Conservation (phyloP, 2,888 invertebrate genomes). For the Drosophila melanosoma region DNA sequence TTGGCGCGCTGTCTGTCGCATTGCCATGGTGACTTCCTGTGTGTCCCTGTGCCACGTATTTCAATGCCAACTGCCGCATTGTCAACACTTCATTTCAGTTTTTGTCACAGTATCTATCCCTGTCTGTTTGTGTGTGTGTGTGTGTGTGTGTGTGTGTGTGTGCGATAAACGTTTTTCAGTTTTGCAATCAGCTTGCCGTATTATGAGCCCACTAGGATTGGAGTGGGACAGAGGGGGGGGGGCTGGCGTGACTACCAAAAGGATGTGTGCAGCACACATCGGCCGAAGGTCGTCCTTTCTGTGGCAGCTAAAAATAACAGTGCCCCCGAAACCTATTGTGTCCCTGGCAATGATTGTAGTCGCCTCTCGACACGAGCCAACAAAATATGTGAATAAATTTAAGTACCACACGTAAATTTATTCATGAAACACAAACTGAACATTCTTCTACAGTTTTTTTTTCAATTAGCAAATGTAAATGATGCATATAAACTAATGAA, state of each 20-base stretch:
- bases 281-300: slow-evolving; percentile 53
- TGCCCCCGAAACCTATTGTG: slow-evolving; percentile 51
- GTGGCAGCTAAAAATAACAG: slow-evolving; percentile 49
- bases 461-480: slow-evolving; percentile 1
- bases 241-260: slow-evolving; percentile 42
- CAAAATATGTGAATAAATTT: slow-evolving; percentile 1
- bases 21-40: slow-evolving; percentile 52
- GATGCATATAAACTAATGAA: neutral
- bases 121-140: neutral
- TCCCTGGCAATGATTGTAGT: slow-evolving; percentile 49
- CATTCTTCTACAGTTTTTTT: neutral
- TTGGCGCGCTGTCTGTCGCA: slow-evolving; percentile 38
- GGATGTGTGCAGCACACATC: slow-evolving; percentile 39
- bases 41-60: slow-evolving; percentile 28
- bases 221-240: neutral
- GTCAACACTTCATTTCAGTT: slow-evolving; percentile 62
- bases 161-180: slow-evolving; percentile 46
- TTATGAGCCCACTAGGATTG: slow-evolving; percentile 37
- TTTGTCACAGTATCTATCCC: slow-evolving; percentile 1
- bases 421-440: slow-evolving; percentile 1
- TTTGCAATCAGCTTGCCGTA: slow-evolving; percentile 59
- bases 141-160: slow-evolving; percentile 10
- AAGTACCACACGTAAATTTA: neutral
- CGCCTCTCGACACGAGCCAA: slow-evolving; percentile 1
- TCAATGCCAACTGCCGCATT: slow-evolving; percentile 59